These are phyloP conservation scores for Balearica regulorum DNA, from an alignment of 2,797 vertebrate species.

Conservation along the genomic window DNA sequence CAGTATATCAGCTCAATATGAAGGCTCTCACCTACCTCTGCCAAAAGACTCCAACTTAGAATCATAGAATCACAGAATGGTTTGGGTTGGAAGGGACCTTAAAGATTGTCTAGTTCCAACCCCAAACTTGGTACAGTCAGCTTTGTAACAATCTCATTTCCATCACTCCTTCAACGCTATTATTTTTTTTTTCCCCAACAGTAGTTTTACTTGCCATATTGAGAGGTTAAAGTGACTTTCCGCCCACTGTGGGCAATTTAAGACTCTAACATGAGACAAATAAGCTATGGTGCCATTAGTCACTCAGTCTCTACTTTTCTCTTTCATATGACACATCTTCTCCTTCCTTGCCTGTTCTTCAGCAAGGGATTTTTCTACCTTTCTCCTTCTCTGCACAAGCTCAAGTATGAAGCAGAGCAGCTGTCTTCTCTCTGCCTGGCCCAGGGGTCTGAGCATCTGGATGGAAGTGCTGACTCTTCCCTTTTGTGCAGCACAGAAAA, in stretches of 20 bases:
- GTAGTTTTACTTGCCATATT: background rate
- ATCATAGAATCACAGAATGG: background rate
- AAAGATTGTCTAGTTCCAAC: background rate
- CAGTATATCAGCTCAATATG: background rate
- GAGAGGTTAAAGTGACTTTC: conserved; percentile 30
- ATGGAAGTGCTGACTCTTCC: conserved; percentile 40
- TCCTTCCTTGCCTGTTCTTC: background rate
- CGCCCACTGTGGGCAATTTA: conserved; percentile 23
- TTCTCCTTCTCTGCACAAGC: background rate
- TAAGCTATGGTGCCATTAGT: background rate
- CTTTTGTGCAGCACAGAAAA: conserved; percentile 12
- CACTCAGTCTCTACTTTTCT: background rate
- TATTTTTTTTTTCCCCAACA: background rate
- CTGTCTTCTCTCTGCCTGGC: conserved; percentile 36
- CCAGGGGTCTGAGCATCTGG: conserved; percentile 47
- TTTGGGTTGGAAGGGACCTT: background rate
- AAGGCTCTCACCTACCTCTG: background rate
- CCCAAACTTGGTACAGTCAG: background rate
- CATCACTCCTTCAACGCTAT: background rate
- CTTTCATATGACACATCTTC: background rate
- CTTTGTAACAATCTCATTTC: background rate
- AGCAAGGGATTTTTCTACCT: background rate
- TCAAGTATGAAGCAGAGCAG: background rate
- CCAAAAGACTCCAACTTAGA: background rate
- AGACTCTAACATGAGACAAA: background rate